Conservation (phyloP, 2,113 vertebrate genomes). For the Dasyprocta punctata region DNA sequence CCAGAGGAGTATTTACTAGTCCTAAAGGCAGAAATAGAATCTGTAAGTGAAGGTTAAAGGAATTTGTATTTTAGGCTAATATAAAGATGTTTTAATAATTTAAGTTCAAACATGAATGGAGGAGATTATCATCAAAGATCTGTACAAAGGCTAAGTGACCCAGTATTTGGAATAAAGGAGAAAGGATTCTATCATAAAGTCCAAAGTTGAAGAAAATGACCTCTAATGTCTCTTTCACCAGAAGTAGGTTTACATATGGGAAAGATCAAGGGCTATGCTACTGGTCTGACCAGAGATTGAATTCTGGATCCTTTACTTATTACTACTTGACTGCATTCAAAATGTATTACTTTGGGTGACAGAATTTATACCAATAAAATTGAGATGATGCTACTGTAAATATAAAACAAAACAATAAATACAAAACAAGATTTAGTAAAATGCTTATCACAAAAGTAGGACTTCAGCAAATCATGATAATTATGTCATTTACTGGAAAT, state of each 20-base stretch:
- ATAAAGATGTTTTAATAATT: not conserved
- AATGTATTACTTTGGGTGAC: not conserved
- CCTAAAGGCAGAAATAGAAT: not conserved
- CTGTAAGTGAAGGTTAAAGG: not conserved
- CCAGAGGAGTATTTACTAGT: not conserved
- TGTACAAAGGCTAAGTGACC: not conserved
- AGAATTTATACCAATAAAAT: not conserved
- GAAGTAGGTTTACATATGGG: not conserved
- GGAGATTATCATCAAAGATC: not conserved
- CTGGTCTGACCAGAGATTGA: not conserved
- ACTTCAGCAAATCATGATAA: not conserved
- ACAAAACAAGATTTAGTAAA: not conserved
- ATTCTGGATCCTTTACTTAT: not conserved
- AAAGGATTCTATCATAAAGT: not conserved
- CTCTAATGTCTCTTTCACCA: not conserved
- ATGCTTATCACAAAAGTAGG: not conserved
- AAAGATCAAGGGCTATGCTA: not conserved
- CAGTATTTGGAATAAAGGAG: not conserved
- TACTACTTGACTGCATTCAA: not conserved
- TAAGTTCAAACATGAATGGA: not conserved
- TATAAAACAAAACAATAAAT: not conserved
- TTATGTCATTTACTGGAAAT: not conserved
- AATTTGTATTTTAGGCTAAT: not conserved
- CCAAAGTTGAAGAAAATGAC: not conserved
- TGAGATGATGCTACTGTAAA: not conserved